A percentile compares a stretch with the other conserved stretches of the same genome.
Conservation (phyloP, 2,797 vertebrate genomes). For the Scolopax bukidnonensis region DNA sequence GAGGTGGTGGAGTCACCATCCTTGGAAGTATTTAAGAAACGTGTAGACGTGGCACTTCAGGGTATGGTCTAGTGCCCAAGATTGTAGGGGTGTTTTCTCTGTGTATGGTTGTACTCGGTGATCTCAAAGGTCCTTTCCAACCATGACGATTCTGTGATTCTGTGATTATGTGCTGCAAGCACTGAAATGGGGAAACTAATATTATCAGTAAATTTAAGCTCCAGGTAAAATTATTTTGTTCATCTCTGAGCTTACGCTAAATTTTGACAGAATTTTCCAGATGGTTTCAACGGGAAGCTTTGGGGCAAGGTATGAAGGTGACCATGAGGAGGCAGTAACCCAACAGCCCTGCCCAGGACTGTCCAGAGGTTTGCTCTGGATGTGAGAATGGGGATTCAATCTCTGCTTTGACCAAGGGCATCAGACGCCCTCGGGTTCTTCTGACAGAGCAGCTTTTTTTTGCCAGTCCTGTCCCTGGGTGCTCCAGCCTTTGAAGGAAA, state of each 20-base stretch:
- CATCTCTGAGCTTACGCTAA: not conserved
- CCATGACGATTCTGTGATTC: too few species aligned
- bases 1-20: too few species aligned
- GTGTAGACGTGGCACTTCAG: too few species aligned
- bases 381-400: not conserved
- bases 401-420: not conserved
- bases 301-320: not conserved
- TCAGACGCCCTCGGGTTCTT: not conserved
- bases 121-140: too few species aligned
- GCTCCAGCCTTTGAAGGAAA: not conserved
- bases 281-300: not conserved
- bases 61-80: too few species aligned
- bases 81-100: too few species aligned
- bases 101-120: too few species aligned
- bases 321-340: accelerated
- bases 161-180: not conserved
- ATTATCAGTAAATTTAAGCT: not conserved
- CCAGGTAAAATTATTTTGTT: not conserved
- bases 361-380: not conserved
- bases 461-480: not conserved
- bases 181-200: not conserved
- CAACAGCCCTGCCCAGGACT: not conserved
- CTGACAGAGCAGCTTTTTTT: not conserved
- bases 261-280: not conserved
- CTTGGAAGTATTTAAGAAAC: too few species aligned